Conservation (phyloP, 1,140 invertebrate genomes). For the Eulimnadia texana region DNA sequence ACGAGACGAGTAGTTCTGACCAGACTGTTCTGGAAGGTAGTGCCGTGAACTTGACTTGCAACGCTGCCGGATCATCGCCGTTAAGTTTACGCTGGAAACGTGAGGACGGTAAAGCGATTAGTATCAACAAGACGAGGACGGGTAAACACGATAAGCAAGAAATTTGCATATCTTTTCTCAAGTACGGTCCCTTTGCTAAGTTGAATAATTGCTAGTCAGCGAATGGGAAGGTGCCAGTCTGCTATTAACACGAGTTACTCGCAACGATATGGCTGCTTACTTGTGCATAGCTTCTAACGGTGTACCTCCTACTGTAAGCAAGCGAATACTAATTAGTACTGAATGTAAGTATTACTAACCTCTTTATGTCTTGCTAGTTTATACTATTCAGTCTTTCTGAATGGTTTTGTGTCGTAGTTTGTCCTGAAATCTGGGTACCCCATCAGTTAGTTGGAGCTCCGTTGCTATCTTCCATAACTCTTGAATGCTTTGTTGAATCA, state of each 20-base stretch:
- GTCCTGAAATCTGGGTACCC: slow-evolving; percentile 13
- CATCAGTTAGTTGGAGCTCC: slow-evolving; percentile 35
- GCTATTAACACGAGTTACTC: slow-evolving; percentile 67
- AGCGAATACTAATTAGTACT: slow-evolving; percentile 53
- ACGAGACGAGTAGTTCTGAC: slow-evolving; percentile 74
- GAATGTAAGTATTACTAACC: slow-evolving; percentile 50
- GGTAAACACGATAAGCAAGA: slow-evolving; percentile 36
- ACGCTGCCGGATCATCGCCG: slow-evolving; percentile 72
- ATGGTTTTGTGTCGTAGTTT: slow-evolving; percentile 9
- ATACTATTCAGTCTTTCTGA: neutral
- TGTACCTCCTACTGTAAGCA: slow-evolving; percentile 62
- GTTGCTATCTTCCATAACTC: slow-evolving; percentile 57
- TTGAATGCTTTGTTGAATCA: slow-evolving; percentile 79
- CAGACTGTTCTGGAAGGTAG: slow-evolving; percentile 77
- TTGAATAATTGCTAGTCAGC: neutral
- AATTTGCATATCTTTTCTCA: neutral
- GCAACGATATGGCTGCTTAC: slow-evolving; percentile 77
- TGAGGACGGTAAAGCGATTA: slow-evolving; percentile 36
- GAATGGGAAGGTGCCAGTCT: slow-evolving; percentile 71
- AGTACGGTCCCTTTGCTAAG: neutral
- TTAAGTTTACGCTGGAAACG: slow-evolving; percentile 81
- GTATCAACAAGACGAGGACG: slow-evolving; percentile 61
- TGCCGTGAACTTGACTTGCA: slow-evolving; percentile 72
- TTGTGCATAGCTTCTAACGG: slow-evolving; percentile 64
- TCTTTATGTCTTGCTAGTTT: neutral